Base-by-base conservation (phyloP, 35 echinoderm and acorn worm genomes). In the Anneissia japonica region DNA sequence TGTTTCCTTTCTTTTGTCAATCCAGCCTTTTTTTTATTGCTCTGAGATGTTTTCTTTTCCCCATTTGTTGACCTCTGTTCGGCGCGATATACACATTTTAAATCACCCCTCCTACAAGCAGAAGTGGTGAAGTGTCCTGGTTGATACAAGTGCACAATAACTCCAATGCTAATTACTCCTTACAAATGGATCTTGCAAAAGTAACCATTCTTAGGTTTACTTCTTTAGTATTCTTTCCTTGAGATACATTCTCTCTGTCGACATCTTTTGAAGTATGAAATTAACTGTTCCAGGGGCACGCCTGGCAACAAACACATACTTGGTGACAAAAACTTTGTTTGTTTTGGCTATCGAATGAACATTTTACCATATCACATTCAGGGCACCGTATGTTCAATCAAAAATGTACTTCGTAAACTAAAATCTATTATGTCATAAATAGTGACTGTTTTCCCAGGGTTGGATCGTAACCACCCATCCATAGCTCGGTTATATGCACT, bases 341-440 rank as follows among this genome's bases (percentile, higher is more conserved):
- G n/a, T n/a, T n/a, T n/a, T n/a, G n/a, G n/a, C n/a, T n/a, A n/a
- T n/a, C n/a, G n/a, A n/a, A n/a, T n/a, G n/a, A n/a, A n/a, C n/a
- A n/a, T n/a, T n/a, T n/a, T n/a, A n/a, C n/a, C n/a, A n/a, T n/a
- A n/a, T n/a, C n/a, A n/a, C n/a, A n/a, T n/a, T n/a, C n/a, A n/a
- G n/a, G n/a, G n/a, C n/a, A n/a, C n/a, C n/a, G n/a, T n/a, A n/a
- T n/a, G n/a, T n/a, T n/a, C n/a, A n/a, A n/a, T n/a, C n/a, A n/a
- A n/a, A n/a, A n/a, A n/a, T n/a, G n/a, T n/a, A n/a, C n/a, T n/a
- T n/a, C n/a, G n/a, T n/a, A n/a, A n/a, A n/a, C n/a, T n/a, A n/a
- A n/a, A n/a, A n/a, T n/a, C n/a, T n/a, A n/a, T n/a, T n/a, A 81
- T 81, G 12, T 81, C 34, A 81, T 81, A 81, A 4, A 38, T 81